phyloP scores from a whole-genome alignment of 2,797 vertebrate species.

The Odontamblyopus lacepedii region DNA sequence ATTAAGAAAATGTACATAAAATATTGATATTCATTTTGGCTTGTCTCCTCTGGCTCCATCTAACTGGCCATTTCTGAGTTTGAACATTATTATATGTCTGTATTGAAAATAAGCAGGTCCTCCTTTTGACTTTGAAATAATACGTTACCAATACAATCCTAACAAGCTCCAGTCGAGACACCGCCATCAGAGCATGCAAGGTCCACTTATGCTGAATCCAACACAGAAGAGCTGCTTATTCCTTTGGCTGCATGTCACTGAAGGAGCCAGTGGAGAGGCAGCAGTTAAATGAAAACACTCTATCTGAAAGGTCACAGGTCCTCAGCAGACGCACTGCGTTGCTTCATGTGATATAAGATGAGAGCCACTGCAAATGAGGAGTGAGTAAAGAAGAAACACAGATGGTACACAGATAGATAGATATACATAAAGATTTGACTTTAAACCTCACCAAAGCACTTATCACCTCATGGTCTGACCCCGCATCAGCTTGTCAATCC shows the following conservation, averaged over 20 bases:
- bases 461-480: conserved; percentile 71
- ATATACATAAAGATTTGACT: conserved; percentile 68
- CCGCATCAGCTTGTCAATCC: conserved; percentile 72
- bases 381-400: conserved; percentile 45
- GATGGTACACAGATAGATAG: conserved; percentile 51
- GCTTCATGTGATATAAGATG: conserved; percentile 26
- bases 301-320: conserved; percentile 67
- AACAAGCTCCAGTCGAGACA: conserved; percentile 13
- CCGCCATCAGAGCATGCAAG: conserved; percentile 14
- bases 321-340: conserved; percentile 36
- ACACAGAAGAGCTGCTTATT: conserved; percentile 26
- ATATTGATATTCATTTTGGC: no score
- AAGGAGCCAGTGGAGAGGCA: conserved; percentile 39
- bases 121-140: neutral
- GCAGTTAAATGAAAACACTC: conserved; percentile 54
- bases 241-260: conserved; percentile 19
- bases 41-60: no score
- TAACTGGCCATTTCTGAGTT: no score
- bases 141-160: neutral
- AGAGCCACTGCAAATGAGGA: conserved; percentile 43
- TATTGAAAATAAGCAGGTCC: no score
- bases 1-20: no score
- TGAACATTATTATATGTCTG: no score
- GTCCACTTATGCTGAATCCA: conserved; percentile 23
- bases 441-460: conserved; percentile 62